A percentile compares a stretch with the other conserved stretches of the same genome.
phyloP scores from a whole-genome alignment of 2,113 vertebrate genomes.

The Pedionomus torquatus region DNA sequence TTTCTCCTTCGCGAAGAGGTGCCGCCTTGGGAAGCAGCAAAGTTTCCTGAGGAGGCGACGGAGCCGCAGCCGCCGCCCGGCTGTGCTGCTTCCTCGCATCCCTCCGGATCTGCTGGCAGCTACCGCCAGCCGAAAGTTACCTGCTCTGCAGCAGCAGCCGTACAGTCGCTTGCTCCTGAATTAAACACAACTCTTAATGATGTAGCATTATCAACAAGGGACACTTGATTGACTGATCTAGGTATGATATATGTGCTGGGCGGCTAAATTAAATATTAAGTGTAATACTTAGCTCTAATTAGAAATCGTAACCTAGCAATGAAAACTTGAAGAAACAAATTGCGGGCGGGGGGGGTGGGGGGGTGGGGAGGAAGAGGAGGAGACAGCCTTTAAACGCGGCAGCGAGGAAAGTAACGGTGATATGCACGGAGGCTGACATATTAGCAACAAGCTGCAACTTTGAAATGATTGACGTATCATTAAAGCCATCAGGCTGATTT shows the following conservation, averaged over 20 bases:
- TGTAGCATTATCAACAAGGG: conserved; percentile 67
- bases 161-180: conserved; percentile 29
- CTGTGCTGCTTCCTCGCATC: not conserved
- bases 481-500: conserved; percentile 49
- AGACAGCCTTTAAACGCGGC: not conserved
- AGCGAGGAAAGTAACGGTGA: not conserved
- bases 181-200: conserved; percentile 66
- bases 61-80: not conserved
- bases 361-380: not conserved
- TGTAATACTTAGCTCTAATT: conserved; percentile 68
- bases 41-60: not conserved
- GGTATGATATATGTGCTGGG: conserved; percentile 61
- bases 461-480: conserved; percentile 59
- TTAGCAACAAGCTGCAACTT: conserved; percentile 49
- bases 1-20: not conserved
- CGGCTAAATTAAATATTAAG: conserved; percentile 70
- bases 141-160: not conserved
- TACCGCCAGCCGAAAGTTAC: not conserved
- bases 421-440: conserved; percentile 50
- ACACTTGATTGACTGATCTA: conserved; percentile 72
- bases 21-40: not conserved
- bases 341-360: not conserved
- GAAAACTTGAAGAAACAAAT: conserved; percentile 55
- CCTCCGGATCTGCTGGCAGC: not conserved
- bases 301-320: conserved; percentile 53